Conservation (phyloP, 2,888 invertebrate genomes). For the Troilus luridus region DNA sequence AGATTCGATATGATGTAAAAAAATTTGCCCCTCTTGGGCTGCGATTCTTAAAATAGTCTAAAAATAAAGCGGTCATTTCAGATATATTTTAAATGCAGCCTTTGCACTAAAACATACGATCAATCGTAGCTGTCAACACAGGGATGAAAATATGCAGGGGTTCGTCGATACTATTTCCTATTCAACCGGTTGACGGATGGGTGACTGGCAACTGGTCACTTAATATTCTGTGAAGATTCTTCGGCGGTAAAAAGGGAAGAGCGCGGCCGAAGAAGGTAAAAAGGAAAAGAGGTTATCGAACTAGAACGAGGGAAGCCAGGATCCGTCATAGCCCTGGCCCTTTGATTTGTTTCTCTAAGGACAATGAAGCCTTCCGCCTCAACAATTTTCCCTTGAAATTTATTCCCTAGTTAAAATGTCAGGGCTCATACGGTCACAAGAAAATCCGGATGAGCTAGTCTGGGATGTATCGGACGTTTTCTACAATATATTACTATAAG, state of each 20-base stretch:
- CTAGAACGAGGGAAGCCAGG: background rate
- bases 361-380: background rate
- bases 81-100: background rate
- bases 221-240: constrained; percentile 45
- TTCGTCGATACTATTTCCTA: constrained; percentile 24
- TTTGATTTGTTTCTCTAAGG: constrained; percentile 18
- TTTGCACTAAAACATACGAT: background rate
- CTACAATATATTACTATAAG: no score
- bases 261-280: constrained; percentile 12
- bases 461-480: no score
- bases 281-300: constrained; percentile 40
- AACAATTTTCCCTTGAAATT: background rate
- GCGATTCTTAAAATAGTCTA: no score
- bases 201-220: constrained; percentile 27
- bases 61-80: background rate
- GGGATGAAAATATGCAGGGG: constrained; percentile 8
- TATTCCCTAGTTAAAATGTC: background rate
- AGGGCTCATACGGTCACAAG: background rate
- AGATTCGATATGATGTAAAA: no score
- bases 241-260: constrained; percentile 42
- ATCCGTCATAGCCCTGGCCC: constrained; percentile 1
- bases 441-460: no score
- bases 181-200: constrained; percentile 13
- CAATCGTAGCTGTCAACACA: background rate
- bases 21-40: no score